These are phyloP conservation scores for Ia io DNA, from an alignment of 2,113 vertebrate species.

Conservation along the genomic window DNA sequence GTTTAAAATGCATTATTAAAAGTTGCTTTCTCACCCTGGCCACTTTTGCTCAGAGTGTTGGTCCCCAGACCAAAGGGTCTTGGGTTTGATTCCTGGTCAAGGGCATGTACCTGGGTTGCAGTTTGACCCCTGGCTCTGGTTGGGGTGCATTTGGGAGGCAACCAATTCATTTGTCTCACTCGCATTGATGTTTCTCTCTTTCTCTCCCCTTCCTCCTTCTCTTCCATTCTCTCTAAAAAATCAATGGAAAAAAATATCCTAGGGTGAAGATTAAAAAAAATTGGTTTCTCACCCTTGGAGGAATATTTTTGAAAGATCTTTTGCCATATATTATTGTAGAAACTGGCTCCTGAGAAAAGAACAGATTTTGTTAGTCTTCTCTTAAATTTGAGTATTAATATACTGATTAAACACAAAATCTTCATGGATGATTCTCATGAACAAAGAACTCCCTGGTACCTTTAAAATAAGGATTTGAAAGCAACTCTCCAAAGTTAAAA, in stretches of 20 bases:
- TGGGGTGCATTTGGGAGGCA: no score
- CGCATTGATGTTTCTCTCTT: no score
- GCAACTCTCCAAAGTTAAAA: not conserved
- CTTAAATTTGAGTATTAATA: not conserved
- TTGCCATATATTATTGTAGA: not conserved
- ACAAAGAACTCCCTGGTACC: not conserved
- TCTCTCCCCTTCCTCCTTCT: no score
- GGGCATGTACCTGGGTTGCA: no score
- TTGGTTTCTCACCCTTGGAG: not conserved
- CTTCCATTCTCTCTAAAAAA: no score
- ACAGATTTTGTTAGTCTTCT: conserved; percentile 23
- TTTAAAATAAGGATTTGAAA: conserved; percentile 17
- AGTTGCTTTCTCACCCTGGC: not conserved
- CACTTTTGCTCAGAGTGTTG: no score
- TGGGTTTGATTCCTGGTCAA: no score
- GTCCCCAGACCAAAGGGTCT: no score
- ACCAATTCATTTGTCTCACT: no score
- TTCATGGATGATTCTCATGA: not conserved
- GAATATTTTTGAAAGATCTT: not conserved
- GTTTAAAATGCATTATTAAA: conserved; percentile 23
- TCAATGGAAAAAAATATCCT: not conserved
- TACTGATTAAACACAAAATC: not conserved
- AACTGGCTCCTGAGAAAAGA: not conserved
- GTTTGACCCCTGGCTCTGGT: no score
- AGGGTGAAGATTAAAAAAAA: not conserved